Evolutionary conservation across 1,140 invertebrate species (phyloP), one percentile per base, ranked within the genome.

Genomic region (Apis dorsata): DNA sequence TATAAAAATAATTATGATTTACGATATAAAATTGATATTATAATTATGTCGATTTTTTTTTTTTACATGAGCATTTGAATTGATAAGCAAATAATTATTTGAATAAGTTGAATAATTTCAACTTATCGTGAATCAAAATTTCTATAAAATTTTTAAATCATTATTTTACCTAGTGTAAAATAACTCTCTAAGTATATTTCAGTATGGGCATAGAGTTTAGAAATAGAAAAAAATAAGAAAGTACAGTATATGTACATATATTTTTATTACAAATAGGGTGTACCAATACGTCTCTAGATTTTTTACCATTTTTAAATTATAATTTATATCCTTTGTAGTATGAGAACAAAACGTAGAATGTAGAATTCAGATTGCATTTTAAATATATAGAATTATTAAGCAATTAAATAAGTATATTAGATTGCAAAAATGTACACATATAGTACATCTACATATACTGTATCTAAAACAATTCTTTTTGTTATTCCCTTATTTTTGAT

Each of bases 231-330:
- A n/a, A 57, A 76, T 57, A 57, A 73, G 9, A 81, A 81, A 82
- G 17, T 83, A 75, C 34, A 75, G 24, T 65, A 21, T 79, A 63
- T 81, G 82, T 88, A 80, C 51, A 87, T 79, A 79, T 62, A 72
- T 7, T 74, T 80, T 65, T 82, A 79, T 66, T 70, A 63, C 84
- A 71, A 55, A 84, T 65, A 69, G 77, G 76, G 82, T 88, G 86
- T 88, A 88, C 86, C 86, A 87, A 88, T 88, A 88, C 86, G 81
- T 82, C 68, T 12, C 70, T 88, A 80, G 85, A 88, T 66, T 28
- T 49, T 66, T 71, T 21, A 66, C 44, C 19, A 19, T 70, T 83
- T 59, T 79, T 51, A 34, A 19, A 44, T 44, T 44, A 44, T 2
- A 13, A 62, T 9, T 21, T 24, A 53, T 15, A 49, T 57, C 5